Evolutionary conservation across 2,888 invertebrate genomes (phyloP).

Genomic region (Drosophila affinis): DNA sequence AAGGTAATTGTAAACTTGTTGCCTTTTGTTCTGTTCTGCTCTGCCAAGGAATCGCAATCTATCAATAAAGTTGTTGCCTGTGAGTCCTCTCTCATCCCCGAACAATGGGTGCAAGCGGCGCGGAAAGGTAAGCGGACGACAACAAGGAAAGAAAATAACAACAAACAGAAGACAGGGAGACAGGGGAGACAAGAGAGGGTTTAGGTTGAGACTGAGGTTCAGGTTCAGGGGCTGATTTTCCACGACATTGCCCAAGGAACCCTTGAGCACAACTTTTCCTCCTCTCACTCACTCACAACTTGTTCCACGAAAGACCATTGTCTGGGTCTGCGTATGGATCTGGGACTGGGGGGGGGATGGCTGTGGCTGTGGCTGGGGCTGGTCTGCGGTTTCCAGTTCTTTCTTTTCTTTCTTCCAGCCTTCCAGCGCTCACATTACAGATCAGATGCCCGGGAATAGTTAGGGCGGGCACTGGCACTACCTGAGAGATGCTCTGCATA

Average conservation of each 20-base stretch:
- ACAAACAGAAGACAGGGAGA: constrained; percentile 3
- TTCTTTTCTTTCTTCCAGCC: constrained; percentile 3
- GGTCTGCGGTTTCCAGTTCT: constrained; percentile 47
- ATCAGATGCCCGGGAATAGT: constrained; percentile 13
- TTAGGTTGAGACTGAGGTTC: neutral
- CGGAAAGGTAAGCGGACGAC: no score
- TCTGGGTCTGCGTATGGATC: neutral
- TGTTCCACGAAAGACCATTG: constrained; percentile 41
- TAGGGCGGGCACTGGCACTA: constrained; percentile 1
- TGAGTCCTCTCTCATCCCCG: neutral
- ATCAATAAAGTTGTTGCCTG: constrained; percentile 73
- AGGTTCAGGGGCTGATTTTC: constrained; percentile 48
- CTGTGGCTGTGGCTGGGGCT: neutral
- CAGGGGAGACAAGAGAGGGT: neutral
- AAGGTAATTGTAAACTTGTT: constrained; percentile 63
- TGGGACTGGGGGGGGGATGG: constrained; percentile 2
- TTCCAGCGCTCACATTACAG: constrained; percentile 61
- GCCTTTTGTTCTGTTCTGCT: constrained; percentile 49
- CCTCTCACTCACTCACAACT: constrained; percentile 45
- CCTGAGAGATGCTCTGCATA: neutral
- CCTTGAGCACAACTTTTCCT: constrained; percentile 63
- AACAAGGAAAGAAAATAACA: constrained; percentile 4
- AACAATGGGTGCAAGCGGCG: constrained; percentile 24
- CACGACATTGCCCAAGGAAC: constrained; percentile 59
- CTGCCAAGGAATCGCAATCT: constrained; percentile 70